Conservation (phyloP, 2,113 vertebrate species). For the Anhinga anhinga region DNA sequence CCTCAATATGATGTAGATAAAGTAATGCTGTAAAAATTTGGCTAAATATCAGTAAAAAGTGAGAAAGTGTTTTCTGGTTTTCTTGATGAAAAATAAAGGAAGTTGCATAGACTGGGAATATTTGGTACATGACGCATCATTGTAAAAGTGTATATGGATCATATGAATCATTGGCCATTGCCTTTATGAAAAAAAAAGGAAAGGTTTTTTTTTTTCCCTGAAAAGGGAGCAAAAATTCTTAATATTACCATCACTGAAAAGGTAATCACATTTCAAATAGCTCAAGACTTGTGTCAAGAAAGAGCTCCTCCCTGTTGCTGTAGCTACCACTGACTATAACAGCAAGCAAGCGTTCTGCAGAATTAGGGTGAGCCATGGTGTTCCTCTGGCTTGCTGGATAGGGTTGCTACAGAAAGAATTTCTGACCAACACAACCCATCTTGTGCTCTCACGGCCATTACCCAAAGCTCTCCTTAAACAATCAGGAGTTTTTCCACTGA, state of each 20-base stretch:
- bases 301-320: background rate
- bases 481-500: background rate
- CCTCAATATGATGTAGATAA: background rate
- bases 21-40: background rate
- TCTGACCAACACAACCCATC: background rate
- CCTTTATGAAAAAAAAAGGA: background rate
- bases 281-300: background rate
- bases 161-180: background rate
- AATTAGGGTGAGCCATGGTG: background rate
- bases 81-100: background rate
- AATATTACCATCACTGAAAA: background rate
- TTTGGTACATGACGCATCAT: background rate
- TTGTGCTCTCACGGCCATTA: background rate
- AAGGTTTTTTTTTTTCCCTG: background rate
- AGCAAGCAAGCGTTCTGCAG: background rate
- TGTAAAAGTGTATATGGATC: background rate
- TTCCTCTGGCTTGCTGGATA: background rate
- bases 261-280: background rate
- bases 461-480: background rate
- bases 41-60: background rate
- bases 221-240: background rate
- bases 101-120: background rate
- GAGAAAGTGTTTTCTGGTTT: background rate
- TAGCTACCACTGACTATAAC: background rate
- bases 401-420: background rate